phyloP scores from a whole-genome alignment of 2,113 vertebrate genomes.

The Onychostoma macrolepis region DNA sequence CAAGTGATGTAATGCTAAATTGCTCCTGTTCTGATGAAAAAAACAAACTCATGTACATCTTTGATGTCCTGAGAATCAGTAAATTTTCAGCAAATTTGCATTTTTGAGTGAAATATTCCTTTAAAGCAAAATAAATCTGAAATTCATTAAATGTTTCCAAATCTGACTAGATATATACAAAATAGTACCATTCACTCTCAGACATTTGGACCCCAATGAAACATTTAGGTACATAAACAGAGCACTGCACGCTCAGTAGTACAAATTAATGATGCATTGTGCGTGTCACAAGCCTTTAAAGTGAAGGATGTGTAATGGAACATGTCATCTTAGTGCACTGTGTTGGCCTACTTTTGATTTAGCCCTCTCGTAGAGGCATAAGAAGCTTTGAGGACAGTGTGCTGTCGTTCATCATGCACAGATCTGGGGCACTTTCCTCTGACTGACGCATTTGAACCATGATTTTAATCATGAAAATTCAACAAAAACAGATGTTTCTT shows the following conservation, averaged over 20 bases:
- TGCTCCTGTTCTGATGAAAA: not conserved
- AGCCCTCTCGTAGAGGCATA: conserved; percentile 50
- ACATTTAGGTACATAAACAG: not conserved
- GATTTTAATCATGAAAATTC: conserved; percentile 27
- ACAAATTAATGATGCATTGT: conserved; percentile 9
- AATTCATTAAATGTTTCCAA: too few relatives aligned
- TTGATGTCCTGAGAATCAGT: not conserved
- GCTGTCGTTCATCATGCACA: conserved; percentile 44
- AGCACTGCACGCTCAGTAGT: too few relatives aligned
- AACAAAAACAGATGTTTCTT: not conserved
- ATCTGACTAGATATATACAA: too few relatives aligned
- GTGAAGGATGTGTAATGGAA: conserved; percentile 34
- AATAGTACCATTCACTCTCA: not conserved
- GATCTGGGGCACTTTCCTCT: conserved; percentile 52
- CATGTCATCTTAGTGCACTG: conserved; percentile 35
- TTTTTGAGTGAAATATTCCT: not conserved
- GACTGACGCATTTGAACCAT: conserved; percentile 21
- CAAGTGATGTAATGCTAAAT: not conserved
- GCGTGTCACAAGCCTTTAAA: conserved; percentile 4
- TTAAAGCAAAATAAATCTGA: too few relatives aligned
- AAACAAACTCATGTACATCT: not conserved
- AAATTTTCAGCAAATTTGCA: too few relatives aligned
- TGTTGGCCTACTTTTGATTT: conserved; percentile 54
- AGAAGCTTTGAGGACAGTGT: conserved; percentile 57
- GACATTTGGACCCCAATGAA: not conserved